These are phyloP conservation scores for Phyllostomus hastatus DNA, from an alignment of 2,113 vertebrate genomes.

Conservation along the genomic window DNA sequence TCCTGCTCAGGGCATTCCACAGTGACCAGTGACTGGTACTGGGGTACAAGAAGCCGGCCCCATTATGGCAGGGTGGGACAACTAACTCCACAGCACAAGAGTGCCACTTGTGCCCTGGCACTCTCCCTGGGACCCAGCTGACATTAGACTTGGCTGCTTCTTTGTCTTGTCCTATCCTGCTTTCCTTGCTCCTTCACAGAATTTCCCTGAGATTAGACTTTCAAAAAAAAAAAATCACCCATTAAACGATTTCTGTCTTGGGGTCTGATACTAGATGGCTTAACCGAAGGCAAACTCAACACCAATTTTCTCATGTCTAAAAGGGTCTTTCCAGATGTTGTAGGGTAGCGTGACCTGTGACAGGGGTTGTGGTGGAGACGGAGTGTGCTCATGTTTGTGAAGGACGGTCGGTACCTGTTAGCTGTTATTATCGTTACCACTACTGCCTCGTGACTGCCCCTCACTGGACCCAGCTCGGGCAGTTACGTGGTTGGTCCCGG, in stretches of 20 bases:
- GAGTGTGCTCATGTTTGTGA: not conserved
- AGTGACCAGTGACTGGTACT: too few relatives aligned
- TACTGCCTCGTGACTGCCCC: accelerated
- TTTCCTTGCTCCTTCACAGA: too few relatives aligned
- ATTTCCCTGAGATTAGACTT: not conserved
- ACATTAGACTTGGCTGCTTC: not conserved
- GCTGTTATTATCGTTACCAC: accelerated
- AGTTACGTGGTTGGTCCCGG: not conserved
- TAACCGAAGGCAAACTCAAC: not conserved
- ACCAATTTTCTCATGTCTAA: not conserved
- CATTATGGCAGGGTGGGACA: not conserved
- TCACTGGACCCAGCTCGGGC: not conserved
- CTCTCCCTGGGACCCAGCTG: too few relatives aligned
- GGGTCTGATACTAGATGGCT: not conserved
- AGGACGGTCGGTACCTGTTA: not conserved
- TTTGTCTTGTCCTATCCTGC: not conserved
- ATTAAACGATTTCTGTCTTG: not conserved
- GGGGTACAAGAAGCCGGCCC: not conserved
- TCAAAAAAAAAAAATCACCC: too few relatives aligned
- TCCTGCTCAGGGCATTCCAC: not conserved
- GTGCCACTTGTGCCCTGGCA: too few relatives aligned
- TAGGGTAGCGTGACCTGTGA: not conserved
- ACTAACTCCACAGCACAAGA: accelerated
- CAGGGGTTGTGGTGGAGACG: too few relatives aligned
- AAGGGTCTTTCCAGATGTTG: not conserved